These are phyloP conservation scores for Portunus trituberculatus DNA, from an alignment of 1,140 invertebrate genomes.

Conservation along the genomic window DNA sequence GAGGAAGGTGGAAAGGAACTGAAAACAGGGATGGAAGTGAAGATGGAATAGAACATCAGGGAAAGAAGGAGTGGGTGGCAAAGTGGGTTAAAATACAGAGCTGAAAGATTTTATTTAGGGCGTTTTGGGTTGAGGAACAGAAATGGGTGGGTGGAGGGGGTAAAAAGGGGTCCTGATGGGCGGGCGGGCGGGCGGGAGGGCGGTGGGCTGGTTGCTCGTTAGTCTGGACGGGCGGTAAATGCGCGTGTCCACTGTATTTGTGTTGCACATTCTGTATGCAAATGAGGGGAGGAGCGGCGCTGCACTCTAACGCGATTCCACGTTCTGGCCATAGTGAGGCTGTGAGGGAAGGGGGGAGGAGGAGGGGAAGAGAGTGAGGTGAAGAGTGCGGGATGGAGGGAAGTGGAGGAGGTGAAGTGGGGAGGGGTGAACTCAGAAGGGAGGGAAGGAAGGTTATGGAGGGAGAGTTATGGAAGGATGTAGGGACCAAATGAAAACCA, in stretches of 20 bases:
- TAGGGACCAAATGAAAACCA: neutral
- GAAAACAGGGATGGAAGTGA: neutral
- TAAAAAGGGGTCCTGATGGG: neutral
- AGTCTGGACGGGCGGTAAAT: constrained; percentile 71
- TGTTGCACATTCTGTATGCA: constrained; percentile 75
- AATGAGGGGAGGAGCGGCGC: constrained; percentile 67
- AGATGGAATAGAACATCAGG: neutral
- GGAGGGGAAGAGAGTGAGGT: neutral
- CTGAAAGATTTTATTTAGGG: neutral
- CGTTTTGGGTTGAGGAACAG: neutral
- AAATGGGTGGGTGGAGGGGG: constrained; percentile 27
- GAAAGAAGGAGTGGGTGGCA: neutral
- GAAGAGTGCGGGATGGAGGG: neutral
- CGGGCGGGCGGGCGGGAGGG: constrained; percentile 31
- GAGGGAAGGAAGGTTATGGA: neutral
- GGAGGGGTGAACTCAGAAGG: neutral
- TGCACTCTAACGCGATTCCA: constrained; percentile 73
- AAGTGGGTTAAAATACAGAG: neutral
- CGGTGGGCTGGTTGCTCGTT: constrained; percentile 49
- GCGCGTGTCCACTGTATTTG: constrained; percentile 74
- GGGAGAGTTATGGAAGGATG: neutral
- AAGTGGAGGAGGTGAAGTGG: neutral
- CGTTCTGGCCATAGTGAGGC: constrained; percentile 64
- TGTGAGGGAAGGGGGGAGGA: neutral
- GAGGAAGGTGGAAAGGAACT: neutral